Conservation (phyloP, 1,140 invertebrate genomes). For the Nixonia krombeini region DNA sequence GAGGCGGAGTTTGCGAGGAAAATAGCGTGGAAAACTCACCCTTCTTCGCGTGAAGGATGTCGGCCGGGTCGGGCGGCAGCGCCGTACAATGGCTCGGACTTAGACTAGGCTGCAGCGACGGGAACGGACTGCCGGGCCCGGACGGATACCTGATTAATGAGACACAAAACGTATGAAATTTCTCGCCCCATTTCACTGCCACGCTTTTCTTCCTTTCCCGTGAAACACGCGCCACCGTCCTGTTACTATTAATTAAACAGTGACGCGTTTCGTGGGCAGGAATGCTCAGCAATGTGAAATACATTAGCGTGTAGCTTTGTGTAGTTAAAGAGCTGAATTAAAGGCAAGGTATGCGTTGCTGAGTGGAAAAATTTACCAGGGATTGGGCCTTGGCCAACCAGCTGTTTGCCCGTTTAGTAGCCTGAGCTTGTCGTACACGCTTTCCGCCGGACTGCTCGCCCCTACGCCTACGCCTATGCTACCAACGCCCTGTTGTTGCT, state of each 20-base stretch:
- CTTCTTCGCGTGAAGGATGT: constrained; percentile 70
- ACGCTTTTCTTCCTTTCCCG: too few species aligned
- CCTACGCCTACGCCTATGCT: constrained; percentile 69
- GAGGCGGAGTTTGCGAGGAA: neutral
- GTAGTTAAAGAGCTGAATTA: too few species aligned
- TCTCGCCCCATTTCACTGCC: neutral
- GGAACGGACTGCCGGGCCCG: constrained; percentile 70
- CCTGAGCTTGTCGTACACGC: constrained; percentile 88
- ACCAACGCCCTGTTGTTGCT: constrained; percentile 62
- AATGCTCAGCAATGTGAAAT: too few species aligned
- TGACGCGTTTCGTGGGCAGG: too few species aligned
- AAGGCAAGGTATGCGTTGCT: too few species aligned
- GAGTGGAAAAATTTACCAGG: constrained; percentile 75
- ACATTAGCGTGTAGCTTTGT: too few species aligned
- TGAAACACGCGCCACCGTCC: too few species aligned
- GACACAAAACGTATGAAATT: constrained; percentile 3
- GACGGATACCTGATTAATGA: constrained; percentile 65
- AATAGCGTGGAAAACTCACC: constrained; percentile 56
- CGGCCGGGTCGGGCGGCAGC: constrained; percentile 66
- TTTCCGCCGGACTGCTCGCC: constrained; percentile 69
- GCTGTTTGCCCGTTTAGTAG: constrained; percentile 85
- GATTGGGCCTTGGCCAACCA: constrained; percentile 74
- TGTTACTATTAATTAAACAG: too few species aligned
- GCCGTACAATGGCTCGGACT: constrained; percentile 70
- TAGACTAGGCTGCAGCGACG: constrained; percentile 69